Percentiles rank a stretch among this genome's conserved stretches.
Conservation (phyloP, 1,140 invertebrate genomes). For the Branchinecta lindahli region DNA sequence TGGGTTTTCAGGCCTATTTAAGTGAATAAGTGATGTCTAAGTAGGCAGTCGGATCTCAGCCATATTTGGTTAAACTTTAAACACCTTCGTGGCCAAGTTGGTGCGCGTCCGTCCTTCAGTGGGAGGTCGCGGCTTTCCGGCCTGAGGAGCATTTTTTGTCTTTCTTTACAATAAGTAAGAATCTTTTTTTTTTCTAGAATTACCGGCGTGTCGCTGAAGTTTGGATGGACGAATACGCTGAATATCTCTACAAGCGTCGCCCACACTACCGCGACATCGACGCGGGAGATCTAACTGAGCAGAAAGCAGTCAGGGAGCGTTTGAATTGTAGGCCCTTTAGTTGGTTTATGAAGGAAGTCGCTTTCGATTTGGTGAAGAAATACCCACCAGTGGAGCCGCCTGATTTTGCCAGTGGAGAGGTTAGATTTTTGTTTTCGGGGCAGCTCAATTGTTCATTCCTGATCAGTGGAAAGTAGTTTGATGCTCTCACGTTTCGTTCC, state of each 20-base stretch:
- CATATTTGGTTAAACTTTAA: no score
- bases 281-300: constrained; percentile 63
- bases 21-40: no score
- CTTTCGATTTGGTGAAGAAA: constrained; percentile 73
- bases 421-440: constrained; percentile 29
- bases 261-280: constrained; percentile 58
- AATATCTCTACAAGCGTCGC: constrained; percentile 61
- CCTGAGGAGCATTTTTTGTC: no score
- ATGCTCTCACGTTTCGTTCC: no score
- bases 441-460: constrained; percentile 19
- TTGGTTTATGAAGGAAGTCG: constrained; percentile 90
- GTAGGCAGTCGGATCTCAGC: no score
- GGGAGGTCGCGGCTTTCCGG: not conserved
- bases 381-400: constrained; percentile 86
- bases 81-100: not conserved
- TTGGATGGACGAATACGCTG: constrained; percentile 70
- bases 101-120: no score
- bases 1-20: no score
- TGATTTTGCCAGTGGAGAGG: constrained; percentile 66
- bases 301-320: constrained; percentile 52
- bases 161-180: no score
- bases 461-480: not conserved
- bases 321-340: constrained; percentile 80
- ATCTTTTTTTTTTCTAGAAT: constrained; percentile 32
- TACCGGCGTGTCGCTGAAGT: constrained; percentile 46